Percentiles rank a stretch among this genome's conserved stretches.
Evolutionary conservation across 23 tunicate species (phyloP).

Genomic region (Trididemnum miniatum): DNA sequence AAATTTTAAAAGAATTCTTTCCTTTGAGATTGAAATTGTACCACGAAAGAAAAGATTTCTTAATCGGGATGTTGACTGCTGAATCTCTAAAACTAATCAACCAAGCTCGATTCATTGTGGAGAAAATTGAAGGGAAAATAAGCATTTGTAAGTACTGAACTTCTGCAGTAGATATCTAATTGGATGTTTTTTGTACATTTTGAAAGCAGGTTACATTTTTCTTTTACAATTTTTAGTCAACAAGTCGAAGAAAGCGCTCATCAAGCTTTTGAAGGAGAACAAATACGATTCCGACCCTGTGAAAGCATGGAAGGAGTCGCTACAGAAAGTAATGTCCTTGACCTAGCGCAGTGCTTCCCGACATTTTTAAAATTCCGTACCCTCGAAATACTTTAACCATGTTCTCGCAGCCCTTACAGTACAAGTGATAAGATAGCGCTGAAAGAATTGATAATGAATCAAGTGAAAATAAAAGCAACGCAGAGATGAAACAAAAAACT

Average conservation of each 20-base stretch:
- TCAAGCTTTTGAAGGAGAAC: conserved; percentile 67
- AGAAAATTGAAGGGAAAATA: conserved; percentile 90
- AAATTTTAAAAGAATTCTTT: conserved; percentile 72
- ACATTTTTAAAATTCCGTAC: no score
- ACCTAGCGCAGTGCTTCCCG: no score
- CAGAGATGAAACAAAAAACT: no score
- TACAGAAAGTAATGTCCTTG: conserved; percentile 34
- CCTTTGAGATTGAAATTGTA: conserved; percentile 67
- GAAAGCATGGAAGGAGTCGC: conserved; percentile 75
- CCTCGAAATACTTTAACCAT: no score
- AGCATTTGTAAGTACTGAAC: conserved; percentile 63
- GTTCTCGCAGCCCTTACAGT: no score
- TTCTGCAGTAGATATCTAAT: no score
- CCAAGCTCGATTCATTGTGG: conserved; percentile 93
- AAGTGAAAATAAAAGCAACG: no score
- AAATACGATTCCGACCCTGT: conserved; percentile 96
- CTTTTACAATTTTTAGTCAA: conserved; percentile 76
- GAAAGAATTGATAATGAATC: no score
- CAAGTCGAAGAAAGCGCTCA: conserved; percentile 73
- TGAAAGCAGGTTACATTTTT: no score
- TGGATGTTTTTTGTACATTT: no score
- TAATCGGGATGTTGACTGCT: conserved; percentile 81
- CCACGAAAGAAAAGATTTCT: conserved; percentile 71
- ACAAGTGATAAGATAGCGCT: no score
- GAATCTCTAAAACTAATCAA: conserved; percentile 75